Base-by-base conservation (phyloP, 2,797 vertebrate genomes). In the Graptemys geographica region DNA sequence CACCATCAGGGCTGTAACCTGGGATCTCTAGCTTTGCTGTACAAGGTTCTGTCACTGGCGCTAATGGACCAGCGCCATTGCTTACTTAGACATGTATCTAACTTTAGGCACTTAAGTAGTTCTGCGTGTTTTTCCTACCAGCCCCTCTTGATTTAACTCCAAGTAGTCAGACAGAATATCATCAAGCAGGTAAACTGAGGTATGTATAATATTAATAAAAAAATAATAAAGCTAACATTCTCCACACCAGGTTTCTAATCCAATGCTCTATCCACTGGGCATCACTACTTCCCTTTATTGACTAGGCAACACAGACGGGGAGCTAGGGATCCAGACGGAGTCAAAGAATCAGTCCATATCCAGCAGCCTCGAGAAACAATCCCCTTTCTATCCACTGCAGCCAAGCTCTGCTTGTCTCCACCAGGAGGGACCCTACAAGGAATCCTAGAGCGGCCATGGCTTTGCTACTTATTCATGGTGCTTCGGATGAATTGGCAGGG, bases 401-500 rank as follows among this genome's bases (percentile, higher is more conserved):
- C 51, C 0, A 0, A 87, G 76, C 0, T 0, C 56, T 89, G 79
- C 81, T 81, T 79, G 74, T 21, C 1, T 1, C 47, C 27, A 31
- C 52, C 41, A 3, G 18, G 0, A 4, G 92, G 82, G 88, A 84
- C 49, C 55, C 8, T 0, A 55, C 11, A 55, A 53, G n/a, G 53
- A 19, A 86, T 83, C 81, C 52, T 0, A 76, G 83, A 85, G 91
- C 82, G 88, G 87, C 87, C 62, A 2, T 1, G 15, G 90, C 31
- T 13, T 15, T 72, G 81, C 88, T 1, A 6, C 76, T 82, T n/a
- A 1, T 1, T 18, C 1, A 1, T 9, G 0, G 7, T 0, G 5
- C 19, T 47, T 52, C 33, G 90, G 91, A 27, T 69, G 80, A 10
- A 31, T 25, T 84, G 93, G 90, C 96, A 96, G 56, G 79, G 74